Evolutionary conservation across 1,140 invertebrate species (phyloP), one percentile per base, ranked within the genome.

Genomic region (Nasonia giraulti): DNA sequence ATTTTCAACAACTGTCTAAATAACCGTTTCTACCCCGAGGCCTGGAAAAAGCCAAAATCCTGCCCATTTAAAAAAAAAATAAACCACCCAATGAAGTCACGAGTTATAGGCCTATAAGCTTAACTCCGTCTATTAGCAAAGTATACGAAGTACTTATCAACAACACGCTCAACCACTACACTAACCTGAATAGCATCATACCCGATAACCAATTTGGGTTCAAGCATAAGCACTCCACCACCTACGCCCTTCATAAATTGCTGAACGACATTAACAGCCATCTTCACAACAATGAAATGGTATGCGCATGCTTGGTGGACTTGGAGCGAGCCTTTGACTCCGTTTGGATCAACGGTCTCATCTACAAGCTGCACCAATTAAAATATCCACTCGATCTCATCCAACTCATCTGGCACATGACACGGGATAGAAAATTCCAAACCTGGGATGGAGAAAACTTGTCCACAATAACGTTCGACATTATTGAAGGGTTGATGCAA

Each of bases 121-220:
- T 92, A 4, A 87, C 91, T 8, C 86, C 85, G 1, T 87, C 84
- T 27, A 27, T 91, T 1, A 87, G 88, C 31, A 92, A 92, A 86
- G 80, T 91, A 0, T 86, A 75, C 33, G 80, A 84, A 86, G 69
- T 50, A 0, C 12, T 86, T 0, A 66, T 84, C 14, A 86, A 84
- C 62, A 55, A 62, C 2, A n/a, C 77, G 1, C 6, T 87, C 1
- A 37, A 69, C 17, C 23, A 33, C 2, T 80, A 82, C 23, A 80
- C 82, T n/a, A 71, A 86, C 0, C 69, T 86, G 20, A 87, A 86
- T 11, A 82, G 88, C 12, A 83, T 89, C 20, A 87, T 91, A 2
- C 77, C 89, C 2, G 68, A 88, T 27, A 31, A 62, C 3, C 84
- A 87, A 75, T 87, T 83, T 62, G 86, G 86, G 0, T 88, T 88